Percentiles rank a stretch among this genome's conserved stretches.
These are phyloP conservation scores for Erebia aethiops DNA, from an alignment of 2,888 invertebrate genomes.

Conservation along the genomic window DNA sequence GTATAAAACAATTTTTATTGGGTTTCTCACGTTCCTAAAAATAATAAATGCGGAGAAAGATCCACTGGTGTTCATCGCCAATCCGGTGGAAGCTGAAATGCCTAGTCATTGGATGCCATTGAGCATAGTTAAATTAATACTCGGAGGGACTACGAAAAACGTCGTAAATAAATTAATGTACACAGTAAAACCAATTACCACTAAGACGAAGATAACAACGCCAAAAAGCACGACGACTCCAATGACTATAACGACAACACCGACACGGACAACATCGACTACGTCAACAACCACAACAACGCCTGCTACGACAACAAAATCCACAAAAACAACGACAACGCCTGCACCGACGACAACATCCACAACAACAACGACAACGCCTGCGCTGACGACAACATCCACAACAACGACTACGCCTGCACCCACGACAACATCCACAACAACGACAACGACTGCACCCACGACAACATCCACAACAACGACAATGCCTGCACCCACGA, in stretches of 20 bases:
- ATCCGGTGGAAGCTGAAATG: conserved; percentile 62
- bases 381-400: too few species aligned
- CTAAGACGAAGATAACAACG: not conserved
- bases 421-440: not conserved
- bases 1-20: conserved; percentile 5
- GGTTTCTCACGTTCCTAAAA: not conserved
- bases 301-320: conserved; percentile 16
- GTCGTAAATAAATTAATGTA: not conserved
- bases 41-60: conserved; percentile 44
- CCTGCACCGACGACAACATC: conserved; percentile 17
- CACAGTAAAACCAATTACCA: conserved; percentile 12
- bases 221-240: conserved; percentile 26
- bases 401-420: not conserved
- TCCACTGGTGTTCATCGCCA: conserved; percentile 57
- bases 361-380: not conserved
- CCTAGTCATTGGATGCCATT: conserved; percentile 66
- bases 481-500: not conserved
- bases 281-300: not conserved
- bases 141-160: conserved; percentile 43
- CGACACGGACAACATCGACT: conserved; percentile 26
- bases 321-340: not conserved
- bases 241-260: conserved; percentile 25
- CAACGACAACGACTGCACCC: not conserved
- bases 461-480: not conserved
- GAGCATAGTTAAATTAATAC: conserved; percentile 58